These are phyloP conservation scores for Tenualosa ilisha DNA, from an alignment of 2,797 vertebrate species.

Conservation along the genomic window DNA sequence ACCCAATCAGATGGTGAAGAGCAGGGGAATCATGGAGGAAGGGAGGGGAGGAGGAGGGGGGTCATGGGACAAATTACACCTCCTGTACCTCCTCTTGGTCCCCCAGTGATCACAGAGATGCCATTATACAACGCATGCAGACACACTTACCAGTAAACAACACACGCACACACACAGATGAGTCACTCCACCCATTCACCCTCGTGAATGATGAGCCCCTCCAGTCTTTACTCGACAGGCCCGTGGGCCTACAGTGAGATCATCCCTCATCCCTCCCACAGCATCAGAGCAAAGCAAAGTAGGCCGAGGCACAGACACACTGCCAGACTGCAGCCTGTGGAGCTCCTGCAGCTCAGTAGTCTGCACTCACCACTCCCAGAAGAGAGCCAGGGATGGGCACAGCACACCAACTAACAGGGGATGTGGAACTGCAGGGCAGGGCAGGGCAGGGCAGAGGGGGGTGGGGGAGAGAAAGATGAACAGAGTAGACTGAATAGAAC, in stretches of 20 bases:
- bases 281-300: neutral
- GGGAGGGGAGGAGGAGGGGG: slow-evolving; percentile 15
- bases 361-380: neutral
- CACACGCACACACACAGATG: neutral
- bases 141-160: neutral
- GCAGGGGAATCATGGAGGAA: neutral
- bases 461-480: neutral
- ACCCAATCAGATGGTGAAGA: slow-evolving; percentile 51
- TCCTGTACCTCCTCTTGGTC: neutral
- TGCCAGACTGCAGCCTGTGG: neutral
- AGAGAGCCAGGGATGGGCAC: neutral
- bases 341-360: neutral
- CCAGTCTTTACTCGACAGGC: neutral
- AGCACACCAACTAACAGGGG: neutral
- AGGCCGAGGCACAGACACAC: neutral
- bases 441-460: neutral
- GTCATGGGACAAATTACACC: slow-evolving; percentile 44
- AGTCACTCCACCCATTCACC: neutral
- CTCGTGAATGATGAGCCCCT: neutral
- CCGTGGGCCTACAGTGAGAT: neutral
- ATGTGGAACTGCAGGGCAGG: neutral
- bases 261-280: neutral
- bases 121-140: neutral
- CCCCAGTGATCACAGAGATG: neutral
- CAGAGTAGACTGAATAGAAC: neutral